Evolutionary conservation across 2,113 vertebrate species (phyloP).

Genomic region (Actinemys pallida): DNA sequence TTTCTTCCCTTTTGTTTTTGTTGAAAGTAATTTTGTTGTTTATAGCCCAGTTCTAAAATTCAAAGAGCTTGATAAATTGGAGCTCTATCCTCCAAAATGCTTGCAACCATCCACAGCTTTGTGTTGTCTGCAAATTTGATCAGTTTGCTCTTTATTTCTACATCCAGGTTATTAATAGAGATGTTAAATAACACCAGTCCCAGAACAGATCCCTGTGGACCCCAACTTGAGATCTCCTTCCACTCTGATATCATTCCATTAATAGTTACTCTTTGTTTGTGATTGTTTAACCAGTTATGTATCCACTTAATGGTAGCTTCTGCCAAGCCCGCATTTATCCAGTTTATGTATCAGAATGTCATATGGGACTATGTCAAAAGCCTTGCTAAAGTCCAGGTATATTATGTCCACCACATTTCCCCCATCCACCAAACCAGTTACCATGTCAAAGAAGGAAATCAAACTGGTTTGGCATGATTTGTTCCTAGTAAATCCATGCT

Average conservation of each 20-base stretch:
- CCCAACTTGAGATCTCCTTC: background rate
- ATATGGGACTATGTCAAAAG: background rate
- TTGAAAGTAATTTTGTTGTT: background rate
- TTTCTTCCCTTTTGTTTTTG: background rate
- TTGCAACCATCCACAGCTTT: background rate
- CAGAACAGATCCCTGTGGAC: background rate
- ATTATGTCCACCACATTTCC: background rate
- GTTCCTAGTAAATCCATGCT: background rate
- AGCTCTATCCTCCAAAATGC: background rate
- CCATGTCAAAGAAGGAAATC: background rate
- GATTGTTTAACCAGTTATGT: background rate
- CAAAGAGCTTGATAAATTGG: background rate
- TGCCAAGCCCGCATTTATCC: background rate
- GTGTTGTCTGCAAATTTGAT: background rate
- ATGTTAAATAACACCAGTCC: background rate
- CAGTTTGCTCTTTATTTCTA: background rate
- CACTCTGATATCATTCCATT: background rate
- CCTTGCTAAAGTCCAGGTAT: background rate
- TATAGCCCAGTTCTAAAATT: background rate
- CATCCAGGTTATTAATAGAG: background rate
- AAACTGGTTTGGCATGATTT: background rate
- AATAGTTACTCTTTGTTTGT: background rate
- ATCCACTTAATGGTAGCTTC: background rate
- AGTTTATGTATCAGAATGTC: background rate
- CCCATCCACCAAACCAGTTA: background rate